Conservation (phyloP, 2,113 vertebrate genomes). For the Gallinago undulata region DNA sequence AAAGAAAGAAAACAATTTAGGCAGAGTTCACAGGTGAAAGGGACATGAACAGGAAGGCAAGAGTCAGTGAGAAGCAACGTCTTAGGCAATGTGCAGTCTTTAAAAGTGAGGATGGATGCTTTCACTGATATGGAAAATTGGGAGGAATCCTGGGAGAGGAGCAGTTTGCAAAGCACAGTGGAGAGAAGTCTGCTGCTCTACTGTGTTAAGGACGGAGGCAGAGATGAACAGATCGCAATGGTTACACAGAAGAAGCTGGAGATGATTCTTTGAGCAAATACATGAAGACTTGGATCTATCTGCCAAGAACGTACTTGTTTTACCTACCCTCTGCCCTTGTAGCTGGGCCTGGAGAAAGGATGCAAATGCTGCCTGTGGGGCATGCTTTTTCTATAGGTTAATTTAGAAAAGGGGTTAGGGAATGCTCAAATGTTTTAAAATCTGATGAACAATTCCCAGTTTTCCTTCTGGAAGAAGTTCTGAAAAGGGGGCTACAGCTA, state of each 20-base stretch:
- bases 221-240: not conserved
- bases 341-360: not conserved
- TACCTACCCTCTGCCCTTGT: not conserved
- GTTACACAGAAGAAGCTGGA: not conserved
- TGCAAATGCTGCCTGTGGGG: accelerated
- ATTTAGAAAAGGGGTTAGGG: not conserved
- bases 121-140: not conserved
- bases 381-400: not conserved
- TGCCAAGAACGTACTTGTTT: not conserved
- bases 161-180: not conserved
- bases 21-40: not conserved
- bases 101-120: not conserved
- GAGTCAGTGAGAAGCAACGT: not conserved
- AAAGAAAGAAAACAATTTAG: not conserved
- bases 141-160: not conserved
- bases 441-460: not conserved
- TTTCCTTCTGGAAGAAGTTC: not conserved
- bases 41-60: not conserved
- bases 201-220: not conserved
- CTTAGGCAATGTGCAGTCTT: not conserved
- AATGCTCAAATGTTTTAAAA: not conserved
- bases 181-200: not conserved
- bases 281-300: not conserved
- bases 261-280: not conserved
- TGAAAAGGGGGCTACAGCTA: not conserved